Percentiles rank a stretch among this genome's conserved stretches.
Conservation (phyloP, 2,888 invertebrate genomes). For the Nowickia ferox region DNA sequence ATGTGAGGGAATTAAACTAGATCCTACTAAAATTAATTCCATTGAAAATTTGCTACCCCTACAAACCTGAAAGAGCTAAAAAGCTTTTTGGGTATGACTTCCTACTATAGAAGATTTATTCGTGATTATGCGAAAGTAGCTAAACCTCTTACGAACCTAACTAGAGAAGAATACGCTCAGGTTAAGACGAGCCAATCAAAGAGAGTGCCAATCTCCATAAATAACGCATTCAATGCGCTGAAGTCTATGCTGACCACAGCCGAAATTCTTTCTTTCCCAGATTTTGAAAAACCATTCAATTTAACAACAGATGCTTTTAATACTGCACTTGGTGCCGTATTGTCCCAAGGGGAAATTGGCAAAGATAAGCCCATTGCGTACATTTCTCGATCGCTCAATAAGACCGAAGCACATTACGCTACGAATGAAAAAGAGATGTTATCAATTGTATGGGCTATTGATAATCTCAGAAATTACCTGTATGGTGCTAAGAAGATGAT, state of each 20-base stretch:
- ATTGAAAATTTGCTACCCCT: background rate
- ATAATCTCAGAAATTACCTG: too few species aligned
- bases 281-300: background rate
- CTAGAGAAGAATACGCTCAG: background rate
- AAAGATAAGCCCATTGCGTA: background rate
- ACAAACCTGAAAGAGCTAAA: background rate
- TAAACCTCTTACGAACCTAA: background rate
- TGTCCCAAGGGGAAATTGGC: background rate
- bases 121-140: background rate
- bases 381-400: background rate
- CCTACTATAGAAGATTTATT: background rate
- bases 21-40: background rate
- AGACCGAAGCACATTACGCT: too few species aligned
- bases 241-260: background rate
- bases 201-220: slow-evolving; percentile 15
- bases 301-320: slow-evolving; percentile 51
- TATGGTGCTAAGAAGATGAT: too few species aligned
- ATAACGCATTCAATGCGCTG: slow-evolving; percentile 1
- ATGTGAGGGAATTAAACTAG: background rate
- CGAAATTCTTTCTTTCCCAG: background rate
- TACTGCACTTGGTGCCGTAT: background rate
- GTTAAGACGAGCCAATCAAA: background rate
- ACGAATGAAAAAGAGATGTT: too few species aligned
- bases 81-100: background rate
- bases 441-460: too few species aligned